Percentiles rank a stretch among this genome's conserved stretches.
Conservation (phyloP, 2,797 vertebrate species). For the Artibeus jamaicensis region DNA sequence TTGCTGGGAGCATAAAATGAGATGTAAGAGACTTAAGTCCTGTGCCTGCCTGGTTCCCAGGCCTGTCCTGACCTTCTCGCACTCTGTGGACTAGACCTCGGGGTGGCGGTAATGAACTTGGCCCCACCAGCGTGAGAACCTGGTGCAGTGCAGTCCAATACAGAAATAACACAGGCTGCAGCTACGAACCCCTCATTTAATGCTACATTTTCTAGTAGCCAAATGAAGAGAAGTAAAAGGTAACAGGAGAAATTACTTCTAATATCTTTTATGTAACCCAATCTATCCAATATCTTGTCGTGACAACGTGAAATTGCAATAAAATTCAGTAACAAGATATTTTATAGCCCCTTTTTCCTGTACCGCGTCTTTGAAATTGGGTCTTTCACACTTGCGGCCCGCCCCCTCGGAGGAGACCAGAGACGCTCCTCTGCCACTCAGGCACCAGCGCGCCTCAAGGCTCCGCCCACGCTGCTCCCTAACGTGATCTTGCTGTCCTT, state of each 20-base stretch:
- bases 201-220: background rate
- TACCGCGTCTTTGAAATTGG: background rate
- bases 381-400: background rate
- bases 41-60: rapidly evolving
- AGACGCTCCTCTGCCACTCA: background rate
- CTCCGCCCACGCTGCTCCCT: too few species aligned
- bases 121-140: background rate
- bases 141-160: rapidly evolving
- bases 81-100: background rate
- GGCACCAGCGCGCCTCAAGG: background rate
- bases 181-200: background rate
- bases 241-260: background rate
- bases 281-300: background rate
- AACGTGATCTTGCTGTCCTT: background rate
- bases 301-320: background rate
- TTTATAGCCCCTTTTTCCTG: background rate
- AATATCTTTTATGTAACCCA: background rate
- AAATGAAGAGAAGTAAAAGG: background rate
- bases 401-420: background rate
- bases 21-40: too few species aligned
- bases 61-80: background rate
- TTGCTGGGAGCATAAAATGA: background rate
- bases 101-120: background rate
- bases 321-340: background rate
- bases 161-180: rapidly evolving